Base-by-base conservation (phyloP, 2,113 vertebrate species). In the Thunnus thynnus region DNA sequence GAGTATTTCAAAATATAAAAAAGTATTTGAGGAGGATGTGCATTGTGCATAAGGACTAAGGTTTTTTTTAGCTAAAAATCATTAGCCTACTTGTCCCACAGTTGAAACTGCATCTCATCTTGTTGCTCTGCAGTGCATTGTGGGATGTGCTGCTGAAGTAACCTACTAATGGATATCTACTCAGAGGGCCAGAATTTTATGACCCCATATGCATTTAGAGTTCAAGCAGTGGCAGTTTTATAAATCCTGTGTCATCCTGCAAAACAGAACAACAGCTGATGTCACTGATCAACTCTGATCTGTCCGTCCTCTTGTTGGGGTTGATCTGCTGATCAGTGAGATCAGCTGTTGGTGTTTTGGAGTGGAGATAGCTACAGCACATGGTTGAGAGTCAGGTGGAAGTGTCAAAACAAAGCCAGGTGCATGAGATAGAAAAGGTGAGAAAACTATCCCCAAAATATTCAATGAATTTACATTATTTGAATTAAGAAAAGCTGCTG, bases 121-220 rank as follows among this genome's bases (percentile, higher is more conserved):
- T 82, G 44, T 72, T 62, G 68, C 62, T 64, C 18, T 82, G 83
- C 70, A 36, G 62, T 89, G 91, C 87, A 89, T 85, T 89, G 52
- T 91, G 87, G 84, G 74, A 61, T 22, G 10, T 25, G 54, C 76
- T 68, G 64, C 63, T 32, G 64, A 46, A 80, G 13, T 17, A 25
- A 50, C 25, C 13, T 12, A 25, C 18, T 3, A 20, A 0, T 54
- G 17, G 22, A 51, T 27, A 44, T 63, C 56, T 52, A 66, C 22
- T 54, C 48, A 44, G 4, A 41, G 54, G 27, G n/a, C 1, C 4
- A 27, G 41, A 18, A 13, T 55, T 44, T 54, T 70, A 66, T 51
- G 44, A 73, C 46, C 13, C 41, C 62, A n/a, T 13, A 14, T 41
- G 20, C 22, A 52, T 44, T 51, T 4, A 57, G 18, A 7, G 6